Base-by-base conservation (phyloP, 2,113 vertebrate genomes). In the Acrocephalus arundinaceus region DNA sequence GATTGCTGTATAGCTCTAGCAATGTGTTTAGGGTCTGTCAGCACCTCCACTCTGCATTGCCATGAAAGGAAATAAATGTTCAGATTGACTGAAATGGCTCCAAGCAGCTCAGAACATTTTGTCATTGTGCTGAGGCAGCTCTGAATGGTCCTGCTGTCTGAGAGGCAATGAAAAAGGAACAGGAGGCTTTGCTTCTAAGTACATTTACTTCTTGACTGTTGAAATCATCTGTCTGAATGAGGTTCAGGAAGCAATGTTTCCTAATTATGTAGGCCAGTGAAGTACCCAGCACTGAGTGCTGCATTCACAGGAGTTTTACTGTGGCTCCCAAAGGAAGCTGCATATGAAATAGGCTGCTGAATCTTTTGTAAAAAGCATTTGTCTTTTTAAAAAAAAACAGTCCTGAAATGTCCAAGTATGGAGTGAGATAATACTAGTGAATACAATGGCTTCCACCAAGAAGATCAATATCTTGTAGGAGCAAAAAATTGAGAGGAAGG, bases 111-210 rank as follows among this genome's bases (percentile, higher is more conserved):
- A 33, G 79, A 94, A 87, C 85, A 71, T 74, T 96, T 55, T 79
- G 59, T 62, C 93, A 93, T 93, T 71, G 48, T 77, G 89, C 91
- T 76, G 87, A 93, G 91, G 87, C 82, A 96, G 75, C 48, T 91
- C 85, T 90, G 91, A 89, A 96, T 90, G 68, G 87, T 95, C 76
- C 95, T 91, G 72, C 82, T 96, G 87, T 91, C 75, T 91, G 82
- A 91, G 61, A 10, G 3, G 59, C 89, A 93, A 87, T 83, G 89
- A 85, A 80, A 91, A 93, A 90, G 82, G 78, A 93, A 94, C 59
- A 96, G 78, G 30, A 59, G 45, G 31, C 80, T 94, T 89, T 85
- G 41, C 80, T 85, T 54, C 87, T 95, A 71, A 92, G 91, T 85
- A 68, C 93, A 55, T 93, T 96, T 87, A 73, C 81, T 70, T 89